These are phyloP conservation scores for Drosophila persimilis DNA, from an alignment of 1,140 invertebrate species.

Conservation along the genomic window DNA sequence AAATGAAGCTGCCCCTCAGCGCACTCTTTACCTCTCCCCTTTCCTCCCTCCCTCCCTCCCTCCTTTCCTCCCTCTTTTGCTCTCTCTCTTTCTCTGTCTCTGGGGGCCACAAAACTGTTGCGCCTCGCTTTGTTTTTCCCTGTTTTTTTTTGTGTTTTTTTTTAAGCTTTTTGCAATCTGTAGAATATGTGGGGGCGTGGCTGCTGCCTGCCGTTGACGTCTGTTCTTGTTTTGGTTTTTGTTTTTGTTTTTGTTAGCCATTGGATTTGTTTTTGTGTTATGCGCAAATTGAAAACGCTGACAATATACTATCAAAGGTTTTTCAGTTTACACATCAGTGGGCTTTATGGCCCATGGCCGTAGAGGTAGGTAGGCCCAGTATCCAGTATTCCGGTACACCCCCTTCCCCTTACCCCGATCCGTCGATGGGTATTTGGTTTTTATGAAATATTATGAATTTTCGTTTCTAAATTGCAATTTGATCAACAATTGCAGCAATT, in stretches of 20 bases:
- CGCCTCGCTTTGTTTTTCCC: conserved; percentile 61
- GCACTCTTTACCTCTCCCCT: background rate
- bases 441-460: conserved; percentile 42
- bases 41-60: background rate
- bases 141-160: conserved; percentile 2
- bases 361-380: conserved; percentile 32
- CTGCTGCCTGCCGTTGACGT: conserved; percentile 51
- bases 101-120: conserved; percentile 70
- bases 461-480: conserved; percentile 78
- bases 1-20: conserved; percentile 41
- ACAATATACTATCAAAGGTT: conserved; percentile 79
- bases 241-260: conserved; percentile 15
- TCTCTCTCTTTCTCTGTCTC: conserved; percentile 4
- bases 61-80: conserved; percentile 1
- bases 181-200: conserved; percentile 38
- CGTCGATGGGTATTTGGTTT: background rate
- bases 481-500: conserved; percentile 75
- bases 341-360: conserved; percentile 46
- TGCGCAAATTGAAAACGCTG: conserved; percentile 76
- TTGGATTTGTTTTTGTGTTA: conserved; percentile 46
- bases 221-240: background rate
- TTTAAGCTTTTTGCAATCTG: conserved; percentile 20
- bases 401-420: background rate
- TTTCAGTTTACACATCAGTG: conserved; percentile 82
- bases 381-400: background rate